Evolutionary conservation across 2,797 vertebrate species (phyloP), one percentile per base, ranked within the genome.

Genomic region (Sebastes diaconus): DNA sequence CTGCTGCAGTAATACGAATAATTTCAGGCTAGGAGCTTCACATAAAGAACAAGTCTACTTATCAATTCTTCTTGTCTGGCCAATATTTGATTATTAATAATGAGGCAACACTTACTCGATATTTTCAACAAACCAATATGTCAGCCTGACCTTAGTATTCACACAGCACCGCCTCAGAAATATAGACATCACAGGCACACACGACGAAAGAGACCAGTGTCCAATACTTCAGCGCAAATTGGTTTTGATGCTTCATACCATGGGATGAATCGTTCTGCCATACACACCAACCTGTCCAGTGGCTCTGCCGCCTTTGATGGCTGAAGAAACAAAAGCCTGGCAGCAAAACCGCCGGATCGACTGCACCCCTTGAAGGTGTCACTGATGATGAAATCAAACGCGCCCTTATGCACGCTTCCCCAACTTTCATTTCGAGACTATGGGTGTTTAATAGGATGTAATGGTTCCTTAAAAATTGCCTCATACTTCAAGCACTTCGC

Each of bases 351-450:
- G 2, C 46, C 69, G 71, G 82, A 86, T 82, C 13, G 24, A 80
- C 78, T 83, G 68, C 36, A 89, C 57, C 87, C 87, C 83, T 83
- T 89, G 85, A 93, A 92, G 83, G 88, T 90, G 82, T 88, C 87
- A 84, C 66, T 68, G 83, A 85, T 87, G 88, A 94, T 90, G 90
- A 85, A 87, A 90, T 87, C 84, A 91, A 91, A 84, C 64, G 29
- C 11, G 0, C 34, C 71, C 30, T 57, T 68, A 80, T 30, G 14
- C 80, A 58, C 20, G 16, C 63, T 27, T 88, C 80, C 77, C 76
- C 69, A 76, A 16, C 59, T 64, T 84, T 77, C 14, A 83, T 83
- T 69, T 79, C 25, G 54, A 61, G 8, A 64, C 68, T 58, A 46
- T 20, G 32, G 75, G 39, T 79, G 42, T 90, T 54, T 77, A 83